These are phyloP conservation scores for Podarcis muralis DNA, from an alignment of 2,113 vertebrate genomes.

Conservation along the genomic window DNA sequence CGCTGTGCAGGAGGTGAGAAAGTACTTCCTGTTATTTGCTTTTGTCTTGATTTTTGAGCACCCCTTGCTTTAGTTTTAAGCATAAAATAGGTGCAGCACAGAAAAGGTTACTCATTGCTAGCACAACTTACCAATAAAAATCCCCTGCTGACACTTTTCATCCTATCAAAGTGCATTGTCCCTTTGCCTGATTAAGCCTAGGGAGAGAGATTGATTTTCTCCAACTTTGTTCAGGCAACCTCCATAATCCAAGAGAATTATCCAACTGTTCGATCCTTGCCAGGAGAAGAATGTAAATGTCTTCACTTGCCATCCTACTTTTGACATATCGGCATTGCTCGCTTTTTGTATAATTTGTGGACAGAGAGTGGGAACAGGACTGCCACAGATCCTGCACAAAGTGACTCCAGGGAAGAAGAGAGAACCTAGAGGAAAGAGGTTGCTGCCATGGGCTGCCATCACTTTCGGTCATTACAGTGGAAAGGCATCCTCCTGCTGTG, in stretches of 20 bases:
- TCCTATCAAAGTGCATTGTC: not conserved
- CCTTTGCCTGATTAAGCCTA: not conserved
- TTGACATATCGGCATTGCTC: not conserved
- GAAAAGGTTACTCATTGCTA: not conserved
- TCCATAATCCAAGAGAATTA: not conserved
- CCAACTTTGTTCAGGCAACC: not conserved
- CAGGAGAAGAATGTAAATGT: not conserved
- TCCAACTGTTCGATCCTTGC: not conserved
- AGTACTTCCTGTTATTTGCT: not conserved
- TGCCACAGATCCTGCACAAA: not conserved
- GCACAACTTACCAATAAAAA: not conserved
- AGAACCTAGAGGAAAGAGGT: too few species aligned
- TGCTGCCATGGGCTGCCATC: not conserved
- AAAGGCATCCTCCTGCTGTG: not conserved
- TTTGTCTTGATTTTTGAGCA: not conserved
- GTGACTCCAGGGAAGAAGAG: not conserved
- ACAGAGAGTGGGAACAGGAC: not conserved
- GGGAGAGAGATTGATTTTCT: not conserved
- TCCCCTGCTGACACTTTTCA: not conserved
- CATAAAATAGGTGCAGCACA: not conserved
- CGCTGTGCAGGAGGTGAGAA: constrained; percentile 87
- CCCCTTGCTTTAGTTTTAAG: not conserved
- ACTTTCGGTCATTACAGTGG: not conserved
- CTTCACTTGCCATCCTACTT: not conserved
- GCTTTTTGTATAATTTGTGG: not conserved